Evolutionary conservation across 1,140 invertebrate genomes (phyloP).

Genomic region (Ceratoteleas bidentatus): DNA sequence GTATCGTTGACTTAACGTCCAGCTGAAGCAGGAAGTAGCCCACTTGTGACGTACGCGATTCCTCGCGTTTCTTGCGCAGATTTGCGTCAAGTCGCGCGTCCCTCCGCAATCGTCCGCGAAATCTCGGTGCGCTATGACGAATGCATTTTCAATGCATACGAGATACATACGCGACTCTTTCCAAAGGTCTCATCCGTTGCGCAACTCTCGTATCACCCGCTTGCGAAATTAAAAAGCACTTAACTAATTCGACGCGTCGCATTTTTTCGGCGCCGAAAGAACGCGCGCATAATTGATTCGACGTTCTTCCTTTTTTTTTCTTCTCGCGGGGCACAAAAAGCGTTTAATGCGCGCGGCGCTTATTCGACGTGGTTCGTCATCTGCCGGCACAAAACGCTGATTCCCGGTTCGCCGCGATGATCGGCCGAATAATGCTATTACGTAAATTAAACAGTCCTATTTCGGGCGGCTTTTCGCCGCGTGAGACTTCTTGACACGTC

Average conservation of each 20-base stretch:
- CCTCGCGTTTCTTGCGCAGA: slow-evolving; percentile 30
- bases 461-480: neutral
- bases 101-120: slow-evolving; percentile 39
- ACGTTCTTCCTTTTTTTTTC: no score
- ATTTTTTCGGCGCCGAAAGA: no score
- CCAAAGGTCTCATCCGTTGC: slow-evolving; percentile 47
- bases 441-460: slow-evolving; percentile 21
- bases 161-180: slow-evolving; percentile 34
- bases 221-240: slow-evolving; percentile 13
- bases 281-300: no score
- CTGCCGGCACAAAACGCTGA: no score
- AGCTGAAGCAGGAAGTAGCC: slow-evolving; percentile 40
- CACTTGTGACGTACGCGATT: slow-evolving; percentile 50
- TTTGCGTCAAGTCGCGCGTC: slow-evolving; percentile 29
- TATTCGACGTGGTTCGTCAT: no score
- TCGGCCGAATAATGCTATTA: slow-evolving; percentile 24
- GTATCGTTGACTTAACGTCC: slow-evolving; percentile 38
- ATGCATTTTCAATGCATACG: slow-evolving; percentile 50
- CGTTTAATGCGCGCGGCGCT: no score
- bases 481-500: slow-evolving; percentile 15
- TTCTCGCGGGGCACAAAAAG: no score
- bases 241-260: neutral
- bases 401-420: slow-evolving; percentile 16
- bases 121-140: slow-evolving; percentile 51
- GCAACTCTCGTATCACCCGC: no score